Conservation (phyloP, 2,113 vertebrate genomes). For the Trinectes maculatus region DNA sequence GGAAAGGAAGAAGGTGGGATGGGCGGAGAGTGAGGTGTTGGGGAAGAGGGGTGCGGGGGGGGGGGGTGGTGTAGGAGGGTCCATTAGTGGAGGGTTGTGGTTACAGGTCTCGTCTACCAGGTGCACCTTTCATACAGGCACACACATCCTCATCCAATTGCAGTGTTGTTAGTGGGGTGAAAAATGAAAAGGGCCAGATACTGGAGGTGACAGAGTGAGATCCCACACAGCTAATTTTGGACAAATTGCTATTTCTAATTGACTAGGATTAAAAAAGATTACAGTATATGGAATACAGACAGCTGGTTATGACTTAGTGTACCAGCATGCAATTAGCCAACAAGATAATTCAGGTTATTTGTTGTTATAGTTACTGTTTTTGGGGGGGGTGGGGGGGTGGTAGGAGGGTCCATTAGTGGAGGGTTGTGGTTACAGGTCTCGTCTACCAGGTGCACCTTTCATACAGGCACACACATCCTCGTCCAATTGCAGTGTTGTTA, state of each 20-base stretch:
- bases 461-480: conserved; percentile 48
- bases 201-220: conserved; percentile 66
- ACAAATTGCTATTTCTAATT: too few relatives aligned
- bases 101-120: conserved; percentile 68
- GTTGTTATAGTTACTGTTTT: too few relatives aligned
- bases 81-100: conserved; percentile 47
- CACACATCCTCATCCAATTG: conserved; percentile 48
- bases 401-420: conserved; percentile 33
- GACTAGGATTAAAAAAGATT: too few relatives aligned
- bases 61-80: conserved; percentile 18
- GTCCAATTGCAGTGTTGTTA: too few relatives aligned
- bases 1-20: conserved; percentile 48
- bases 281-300: too few relatives aligned
- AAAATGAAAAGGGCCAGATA: conserved; percentile 71
- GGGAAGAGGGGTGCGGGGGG: conserved; percentile 27
- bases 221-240: conserved; percentile 57
- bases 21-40: conserved; percentile 17
- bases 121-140: conserved; percentile 68
- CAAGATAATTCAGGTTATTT: too few relatives aligned
- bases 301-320: too few relatives aligned
- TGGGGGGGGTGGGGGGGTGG: conserved; percentile 19
- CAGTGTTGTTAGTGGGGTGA: conserved; percentile 58
- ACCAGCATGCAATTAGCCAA: too few relatives aligned
- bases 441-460: conserved; percentile 48
- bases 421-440: conserved; percentile 56